phyloP scores from a whole-genome alignment of 2,888 invertebrate species.

The Petrophora chlorosata region DNA sequence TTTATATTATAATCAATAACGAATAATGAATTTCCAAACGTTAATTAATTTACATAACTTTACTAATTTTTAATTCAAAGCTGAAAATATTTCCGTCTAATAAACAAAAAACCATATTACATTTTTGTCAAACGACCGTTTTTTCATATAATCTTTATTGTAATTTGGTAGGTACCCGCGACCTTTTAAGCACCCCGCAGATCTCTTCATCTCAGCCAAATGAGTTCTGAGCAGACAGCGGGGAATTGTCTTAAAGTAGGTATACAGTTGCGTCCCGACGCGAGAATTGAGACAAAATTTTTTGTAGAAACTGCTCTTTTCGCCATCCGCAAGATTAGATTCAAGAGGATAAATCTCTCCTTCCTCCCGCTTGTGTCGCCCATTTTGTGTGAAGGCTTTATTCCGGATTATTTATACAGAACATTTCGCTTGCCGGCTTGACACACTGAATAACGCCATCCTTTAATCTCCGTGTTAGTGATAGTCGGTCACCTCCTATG shows the following conservation, averaged over 20 bases:
- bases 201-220: constrained; percentile 54
- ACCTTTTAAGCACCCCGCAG: constrained; percentile 43
- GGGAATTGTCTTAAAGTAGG: constrained; percentile 56
- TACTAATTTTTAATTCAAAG: too few species aligned
- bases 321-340: constrained; percentile 80
- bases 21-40: too few species aligned
- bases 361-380: constrained; percentile 67
- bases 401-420: constrained; percentile 76
- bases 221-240: constrained; percentile 59
- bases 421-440: constrained; percentile 64
- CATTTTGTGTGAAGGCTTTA: constrained; percentile 76
- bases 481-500: constrained; percentile 49
- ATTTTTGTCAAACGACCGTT: background rate
- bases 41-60: too few species aligned
- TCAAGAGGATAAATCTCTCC: constrained; percentile 78
- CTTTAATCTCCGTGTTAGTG: constrained; percentile 57
- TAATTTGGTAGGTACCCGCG: constrained; percentile 16
- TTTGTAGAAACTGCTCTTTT: constrained; percentile 75
- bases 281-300: constrained; percentile 65
- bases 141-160: constrained; percentile 7
- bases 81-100: too few species aligned
- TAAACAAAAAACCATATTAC: too few species aligned
- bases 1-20: too few species aligned
- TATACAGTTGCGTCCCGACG: constrained; percentile 52
- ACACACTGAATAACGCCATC: constrained; percentile 65